These are phyloP conservation scores for Julus scandinavius DNA, from an alignment of 2,888 invertebrate genomes.

Conservation along the genomic window DNA sequence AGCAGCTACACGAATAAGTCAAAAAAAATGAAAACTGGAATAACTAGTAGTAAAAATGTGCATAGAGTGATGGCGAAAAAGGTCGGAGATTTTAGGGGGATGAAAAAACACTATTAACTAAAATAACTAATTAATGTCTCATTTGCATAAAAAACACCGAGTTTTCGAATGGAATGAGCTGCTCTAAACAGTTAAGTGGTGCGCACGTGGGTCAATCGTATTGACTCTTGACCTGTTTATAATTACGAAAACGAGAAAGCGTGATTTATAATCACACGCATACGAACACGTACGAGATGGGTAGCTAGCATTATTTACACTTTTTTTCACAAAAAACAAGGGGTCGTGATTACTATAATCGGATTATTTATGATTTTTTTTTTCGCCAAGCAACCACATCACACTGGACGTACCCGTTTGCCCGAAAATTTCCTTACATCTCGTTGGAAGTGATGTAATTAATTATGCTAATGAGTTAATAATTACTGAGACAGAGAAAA, in stretches of 20 bases:
- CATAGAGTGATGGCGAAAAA: neutral
- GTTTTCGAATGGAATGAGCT: neutral
- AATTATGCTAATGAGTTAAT: constrained; percentile 1
- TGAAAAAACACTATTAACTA: neutral
- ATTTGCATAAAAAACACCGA: neutral
- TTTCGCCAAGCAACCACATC: neutral
- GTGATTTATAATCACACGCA: neutral
- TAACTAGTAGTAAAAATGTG: neutral
- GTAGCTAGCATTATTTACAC: neutral
- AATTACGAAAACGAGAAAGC: neutral
- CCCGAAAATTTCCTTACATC: neutral
- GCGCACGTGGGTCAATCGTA: neutral
- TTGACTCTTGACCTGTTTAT: neutral
- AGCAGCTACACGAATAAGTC: neutral
- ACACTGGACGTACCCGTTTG: neutral
- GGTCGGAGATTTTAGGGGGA: neutral
- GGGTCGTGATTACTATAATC: neutral
- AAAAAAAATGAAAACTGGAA: neutral
- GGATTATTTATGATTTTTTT: neutral
- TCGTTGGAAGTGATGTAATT: constrained; percentile 1
- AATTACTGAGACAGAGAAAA: neutral
- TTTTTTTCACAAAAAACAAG: neutral
- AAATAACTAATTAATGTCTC: neutral
- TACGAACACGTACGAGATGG: neutral
- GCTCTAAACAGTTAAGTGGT: neutral